Base-by-base conservation (phyloP, 2,113 vertebrate genomes). In the Nerophis lumbriciformis region DNA sequence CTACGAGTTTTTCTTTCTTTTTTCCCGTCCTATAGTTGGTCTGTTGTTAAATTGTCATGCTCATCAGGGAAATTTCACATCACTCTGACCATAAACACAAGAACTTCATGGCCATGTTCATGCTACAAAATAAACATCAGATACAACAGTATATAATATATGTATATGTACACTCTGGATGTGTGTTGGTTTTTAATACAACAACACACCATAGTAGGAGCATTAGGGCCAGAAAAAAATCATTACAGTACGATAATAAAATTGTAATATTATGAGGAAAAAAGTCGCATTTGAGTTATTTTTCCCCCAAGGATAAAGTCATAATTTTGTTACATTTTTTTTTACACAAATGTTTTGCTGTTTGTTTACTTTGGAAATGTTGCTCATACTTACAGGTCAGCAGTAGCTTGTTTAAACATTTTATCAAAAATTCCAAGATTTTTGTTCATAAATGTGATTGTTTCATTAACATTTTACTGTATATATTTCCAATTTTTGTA, bases 211-310 rank as follows among this genome's bases (percentile, higher is more conserved):
- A 11, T 44, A 11, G 42, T 11, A 45, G 42, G 42, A 5, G 42
- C 4, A 5, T 45, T 45, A 12, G 11, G 42, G 10, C 28, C 28
- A 4, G 28, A 45, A 45, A 45, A 3, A 45, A 44, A 44, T 44
- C 42, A 44, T 44, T 10, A 44, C 8, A 10, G 10, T 45, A 12
- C 2, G 42, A 45, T 4, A 45, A 12, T 45, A 83, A 74, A 82
- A 72, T 71, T 82, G 69, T 82, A 74, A 76, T 81, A 73, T 84
- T 45, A 9, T 45, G 42, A 11, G 10, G 10, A 4, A 11, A 12
- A 12, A 12, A 12, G 42, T 45, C 68, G 73, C 58, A 12, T 45
- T 45, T 45, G 1, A 12, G 42, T 12, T 45, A 45, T 11, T 12
- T 45, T 42, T 10, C 8, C 28, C 28, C 28, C 10, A 9, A 9